Conservation (phyloP, 2,888 invertebrate species). For the Odontothrips loti region DNA sequence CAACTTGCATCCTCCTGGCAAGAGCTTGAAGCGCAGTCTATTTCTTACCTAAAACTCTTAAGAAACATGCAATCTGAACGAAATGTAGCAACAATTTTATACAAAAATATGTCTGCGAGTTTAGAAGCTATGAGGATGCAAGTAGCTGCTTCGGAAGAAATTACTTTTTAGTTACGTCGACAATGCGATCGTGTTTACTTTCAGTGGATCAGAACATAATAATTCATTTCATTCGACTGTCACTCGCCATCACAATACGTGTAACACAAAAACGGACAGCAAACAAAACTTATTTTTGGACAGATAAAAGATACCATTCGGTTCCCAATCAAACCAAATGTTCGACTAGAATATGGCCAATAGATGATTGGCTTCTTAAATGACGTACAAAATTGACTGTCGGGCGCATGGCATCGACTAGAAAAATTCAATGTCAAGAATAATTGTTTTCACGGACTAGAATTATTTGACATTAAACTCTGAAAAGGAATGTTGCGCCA, state of each 20-base stretch:
- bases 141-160: slow-evolving; percentile 4
- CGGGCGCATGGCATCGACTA: neutral
- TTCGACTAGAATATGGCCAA: neutral
- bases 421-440: neutral
- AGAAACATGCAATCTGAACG: neutral
- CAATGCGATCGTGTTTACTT: neutral
- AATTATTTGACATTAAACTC: neutral
- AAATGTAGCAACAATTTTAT: slow-evolving; percentile 4
- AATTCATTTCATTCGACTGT: neutral
- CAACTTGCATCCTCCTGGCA: neutral
- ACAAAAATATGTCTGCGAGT: slow-evolving; percentile 12
- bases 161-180: neutral
- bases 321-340: neutral
- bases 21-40: slow-evolving; percentile 5
- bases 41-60: neutral
- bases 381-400: slow-evolving; percentile 5
- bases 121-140: slow-evolving; percentile 17
- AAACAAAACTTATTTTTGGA: neutral
- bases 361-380: neutral
- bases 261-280: neutral
- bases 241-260: neutral
- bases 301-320: slow-evolving; percentile 1
- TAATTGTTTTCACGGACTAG: neutral
- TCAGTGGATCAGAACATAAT: neutral
- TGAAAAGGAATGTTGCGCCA: neutral